Conservation (phyloP, 2,888 invertebrate genomes). For the Eustalomyia histrio region DNA sequence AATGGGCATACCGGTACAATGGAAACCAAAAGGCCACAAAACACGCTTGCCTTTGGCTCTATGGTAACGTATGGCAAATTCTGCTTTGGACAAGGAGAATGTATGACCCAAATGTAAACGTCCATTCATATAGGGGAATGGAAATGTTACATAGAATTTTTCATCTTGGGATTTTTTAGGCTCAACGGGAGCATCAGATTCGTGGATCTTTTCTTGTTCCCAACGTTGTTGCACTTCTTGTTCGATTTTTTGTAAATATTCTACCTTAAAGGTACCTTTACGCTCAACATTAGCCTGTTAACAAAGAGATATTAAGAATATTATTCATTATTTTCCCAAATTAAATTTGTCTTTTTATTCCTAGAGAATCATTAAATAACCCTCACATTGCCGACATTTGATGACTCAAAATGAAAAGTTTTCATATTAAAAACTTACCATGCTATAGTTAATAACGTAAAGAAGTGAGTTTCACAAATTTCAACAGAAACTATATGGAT, state of each 20-base stretch:
- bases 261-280: constrained; percentile 98
- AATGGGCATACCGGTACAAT: constrained; percentile 99
- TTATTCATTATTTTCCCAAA: constrained; percentile 34
- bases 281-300: constrained; percentile 81
- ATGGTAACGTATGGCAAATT: constrained; percentile 96
- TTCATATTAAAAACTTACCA: constrained; percentile 46
- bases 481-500: background rate
- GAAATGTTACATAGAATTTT: constrained; percentile 97
- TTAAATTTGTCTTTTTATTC: background rate
- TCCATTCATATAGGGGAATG: constrained; percentile 99
- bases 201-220: constrained; percentile 89
- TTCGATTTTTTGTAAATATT: constrained; percentile 94
- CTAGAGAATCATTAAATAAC: background rate
- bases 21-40: constrained; percentile 98
- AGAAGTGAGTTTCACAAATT: background rate
- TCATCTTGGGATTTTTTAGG: constrained; percentile 83
- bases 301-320: background rate
- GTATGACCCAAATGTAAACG: constrained; percentile 98
- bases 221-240: constrained; percentile 91
- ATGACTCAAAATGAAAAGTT: constrained; percentile 12
- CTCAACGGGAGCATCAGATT: constrained; percentile 88
- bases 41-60: constrained; percentile 94
- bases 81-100: constrained; percentile 97
- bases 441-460: background rate
- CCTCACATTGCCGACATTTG: background rate